Percentiles rank a stretch among this genome's conserved stretches.
Conservation (phyloP, 2,113 vertebrate genomes). For the Machaerirhynchus nigripectus region DNA sequence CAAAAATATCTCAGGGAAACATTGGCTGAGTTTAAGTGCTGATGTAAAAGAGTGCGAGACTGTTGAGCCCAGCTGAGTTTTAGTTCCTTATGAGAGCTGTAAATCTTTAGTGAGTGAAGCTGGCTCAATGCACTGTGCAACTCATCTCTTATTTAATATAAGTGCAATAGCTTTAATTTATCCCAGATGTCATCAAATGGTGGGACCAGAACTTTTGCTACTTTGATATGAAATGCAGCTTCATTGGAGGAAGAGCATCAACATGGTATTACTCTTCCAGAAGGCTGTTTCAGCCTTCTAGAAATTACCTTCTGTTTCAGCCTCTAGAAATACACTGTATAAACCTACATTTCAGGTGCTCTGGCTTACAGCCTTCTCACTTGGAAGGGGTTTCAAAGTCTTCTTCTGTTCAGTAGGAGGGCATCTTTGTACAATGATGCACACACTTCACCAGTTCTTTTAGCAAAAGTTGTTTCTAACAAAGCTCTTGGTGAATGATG, state of each 20-base stretch:
- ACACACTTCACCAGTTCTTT: not conserved
- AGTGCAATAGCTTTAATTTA: not conserved
- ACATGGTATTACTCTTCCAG: not conserved
- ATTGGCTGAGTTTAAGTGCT: not conserved
- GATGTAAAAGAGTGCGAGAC: not conserved
- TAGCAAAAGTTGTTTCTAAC: not conserved
- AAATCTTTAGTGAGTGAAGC: not conserved
- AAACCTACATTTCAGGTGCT: not conserved
- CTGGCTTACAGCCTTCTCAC: not conserved
- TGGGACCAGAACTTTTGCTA: not conserved
- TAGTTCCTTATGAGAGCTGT: not conserved
- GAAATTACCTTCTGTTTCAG: not conserved
- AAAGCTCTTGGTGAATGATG: not conserved
- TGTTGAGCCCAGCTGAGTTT: not conserved
- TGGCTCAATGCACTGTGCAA: not conserved
- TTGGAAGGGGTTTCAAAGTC: not conserved
- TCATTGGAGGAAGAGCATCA: not conserved
- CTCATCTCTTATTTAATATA: not conserved
- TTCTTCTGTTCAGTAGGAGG: not conserved
- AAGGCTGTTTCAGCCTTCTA: too few relatives aligned
- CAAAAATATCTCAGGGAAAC: slow-evolving; percentile 5
- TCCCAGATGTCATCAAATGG: not conserved
- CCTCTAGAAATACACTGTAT: not conserved
- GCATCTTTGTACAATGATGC: not conserved
- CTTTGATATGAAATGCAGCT: not conserved